These are phyloP conservation scores for Dromiciops gliroides DNA, from an alignment of 2,113 vertebrate species.

Conservation along the genomic window DNA sequence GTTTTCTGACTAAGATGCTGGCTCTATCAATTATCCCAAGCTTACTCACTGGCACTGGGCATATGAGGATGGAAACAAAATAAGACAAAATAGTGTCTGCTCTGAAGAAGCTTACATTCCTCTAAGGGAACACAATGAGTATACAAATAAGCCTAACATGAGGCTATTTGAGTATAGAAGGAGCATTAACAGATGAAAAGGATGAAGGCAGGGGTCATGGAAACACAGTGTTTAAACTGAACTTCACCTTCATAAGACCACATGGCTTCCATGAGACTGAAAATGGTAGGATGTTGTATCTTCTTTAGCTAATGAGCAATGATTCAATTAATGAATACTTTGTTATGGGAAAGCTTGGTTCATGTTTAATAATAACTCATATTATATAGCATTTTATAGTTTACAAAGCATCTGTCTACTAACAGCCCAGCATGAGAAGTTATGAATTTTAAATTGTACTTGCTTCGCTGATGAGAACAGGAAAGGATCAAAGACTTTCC, in stretches of 20 bases:
- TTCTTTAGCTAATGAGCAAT: neutral
- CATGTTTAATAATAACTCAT: neutral
- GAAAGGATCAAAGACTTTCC: neutral
- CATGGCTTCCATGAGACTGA: neutral
- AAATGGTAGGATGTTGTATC: neutral
- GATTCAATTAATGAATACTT: neutral
- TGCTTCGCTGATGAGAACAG: neutral
- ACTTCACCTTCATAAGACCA: neutral
- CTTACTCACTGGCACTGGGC: neutral
- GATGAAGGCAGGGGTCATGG: neutral
- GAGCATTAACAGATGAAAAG: neutral
- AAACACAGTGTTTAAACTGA: neutral
- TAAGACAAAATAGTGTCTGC: neutral
- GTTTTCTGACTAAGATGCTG: neutral
- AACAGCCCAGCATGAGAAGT: neutral
- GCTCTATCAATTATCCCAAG: neutral
- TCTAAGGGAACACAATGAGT: neutral
- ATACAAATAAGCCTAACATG: neutral
- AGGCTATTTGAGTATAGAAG: neutral
- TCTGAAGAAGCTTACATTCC: neutral
- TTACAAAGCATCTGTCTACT: neutral
- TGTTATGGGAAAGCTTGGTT: neutral
- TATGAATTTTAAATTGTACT: neutral
- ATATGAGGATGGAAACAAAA: neutral
- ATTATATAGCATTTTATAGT: neutral